A percentile compares a stretch with the other conserved stretches of the same genome.
Evolutionary conservation across 2,113 vertebrate genomes (phyloP).

Genomic region (Laticauda laticaudata): DNA sequence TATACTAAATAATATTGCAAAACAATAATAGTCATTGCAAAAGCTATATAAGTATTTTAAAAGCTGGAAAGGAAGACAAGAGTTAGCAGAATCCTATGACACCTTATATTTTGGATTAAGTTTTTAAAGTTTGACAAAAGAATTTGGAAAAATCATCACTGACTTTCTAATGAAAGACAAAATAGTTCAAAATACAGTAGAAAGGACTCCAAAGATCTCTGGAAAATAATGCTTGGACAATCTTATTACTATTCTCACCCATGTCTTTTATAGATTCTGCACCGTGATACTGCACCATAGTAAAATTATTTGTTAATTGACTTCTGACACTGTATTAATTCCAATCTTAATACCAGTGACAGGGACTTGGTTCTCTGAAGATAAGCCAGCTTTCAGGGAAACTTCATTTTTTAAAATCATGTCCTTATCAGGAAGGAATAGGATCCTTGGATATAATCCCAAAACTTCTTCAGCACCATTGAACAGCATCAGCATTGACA

Average conservation of each 20-base stretch:
- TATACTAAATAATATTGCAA: constrained; percentile 15
- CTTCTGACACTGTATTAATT: neutral
- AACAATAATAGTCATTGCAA: neutral
- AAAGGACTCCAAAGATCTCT: neutral
- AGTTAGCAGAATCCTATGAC: constrained; percentile 3
- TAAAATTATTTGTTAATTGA: neutral
- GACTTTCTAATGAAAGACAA: neutral
- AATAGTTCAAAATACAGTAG: neutral
- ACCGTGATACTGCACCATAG: neutral
- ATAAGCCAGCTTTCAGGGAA: neutral
- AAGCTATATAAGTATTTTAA: neutral
- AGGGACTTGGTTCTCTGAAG: neutral
- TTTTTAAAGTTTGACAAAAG: neutral
- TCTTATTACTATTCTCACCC: neutral
- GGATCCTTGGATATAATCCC: neutral
- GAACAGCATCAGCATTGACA: neutral
- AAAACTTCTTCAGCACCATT: neutral
- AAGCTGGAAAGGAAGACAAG: neutral
- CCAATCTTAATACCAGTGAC: neutral
- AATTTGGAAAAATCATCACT: neutral
- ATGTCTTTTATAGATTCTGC: neutral
- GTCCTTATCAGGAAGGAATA: neutral
- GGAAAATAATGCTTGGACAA: neutral
- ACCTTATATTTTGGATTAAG: neutral
- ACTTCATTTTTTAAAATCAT: neutral